Percentiles rank a stretch among this genome's conserved stretches.
Conservation (phyloP, 2,113 vertebrate genomes). For the Mohoua ochrocephala region DNA sequence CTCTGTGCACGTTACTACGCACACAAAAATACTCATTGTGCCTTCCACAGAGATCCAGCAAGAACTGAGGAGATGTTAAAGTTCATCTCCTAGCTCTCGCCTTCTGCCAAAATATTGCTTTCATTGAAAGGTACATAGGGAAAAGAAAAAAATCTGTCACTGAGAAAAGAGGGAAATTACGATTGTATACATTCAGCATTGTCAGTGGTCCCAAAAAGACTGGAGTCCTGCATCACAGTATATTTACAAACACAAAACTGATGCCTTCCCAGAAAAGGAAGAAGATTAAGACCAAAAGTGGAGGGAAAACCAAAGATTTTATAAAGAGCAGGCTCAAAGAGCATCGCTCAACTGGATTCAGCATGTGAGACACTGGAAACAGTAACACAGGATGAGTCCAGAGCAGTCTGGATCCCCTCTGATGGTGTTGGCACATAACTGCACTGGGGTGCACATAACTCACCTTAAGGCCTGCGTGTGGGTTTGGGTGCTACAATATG, state of each 20-base stretch:
- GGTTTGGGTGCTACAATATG: background rate
- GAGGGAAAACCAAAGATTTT: background rate
- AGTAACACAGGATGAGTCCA: background rate
- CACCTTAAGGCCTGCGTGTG: background rate
- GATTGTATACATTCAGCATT: background rate
- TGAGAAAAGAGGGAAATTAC: background rate
- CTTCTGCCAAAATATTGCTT: background rate
- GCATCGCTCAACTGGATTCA: background rate
- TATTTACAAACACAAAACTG: background rate
- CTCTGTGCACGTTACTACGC: rapidly evolving
- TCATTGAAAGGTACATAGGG: background rate
- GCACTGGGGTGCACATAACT: background rate
- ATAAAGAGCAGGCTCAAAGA: background rate
- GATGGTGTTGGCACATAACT: background rate
- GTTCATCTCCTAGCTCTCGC: background rate
- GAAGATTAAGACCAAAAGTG: background rate
- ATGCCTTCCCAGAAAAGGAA: background rate
- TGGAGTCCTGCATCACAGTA: background rate
- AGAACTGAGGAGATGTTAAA: background rate
- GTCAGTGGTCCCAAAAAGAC: background rate
- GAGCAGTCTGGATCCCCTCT: background rate
- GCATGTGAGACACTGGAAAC: background rate
- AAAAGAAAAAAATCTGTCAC: background rate
- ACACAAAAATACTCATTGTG: background rate
- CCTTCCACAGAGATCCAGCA: background rate